These are phyloP conservation scores for Orius insidiosus DNA, from an alignment of 1,140 invertebrate species.

Conservation along the genomic window DNA sequence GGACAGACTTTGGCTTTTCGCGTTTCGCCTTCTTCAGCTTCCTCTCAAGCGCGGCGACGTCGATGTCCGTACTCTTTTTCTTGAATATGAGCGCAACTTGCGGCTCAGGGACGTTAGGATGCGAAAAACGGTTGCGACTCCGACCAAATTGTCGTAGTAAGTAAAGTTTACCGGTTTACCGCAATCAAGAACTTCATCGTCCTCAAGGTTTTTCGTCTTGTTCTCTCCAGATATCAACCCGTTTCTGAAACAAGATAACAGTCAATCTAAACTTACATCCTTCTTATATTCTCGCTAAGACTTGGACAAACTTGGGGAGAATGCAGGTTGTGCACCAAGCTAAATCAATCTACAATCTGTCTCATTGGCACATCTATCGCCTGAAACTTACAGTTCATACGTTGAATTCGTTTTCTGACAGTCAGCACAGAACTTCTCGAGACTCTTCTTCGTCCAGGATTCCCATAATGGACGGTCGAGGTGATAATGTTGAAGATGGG, in stretches of 20 bases:
- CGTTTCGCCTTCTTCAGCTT: constrained; percentile 57
- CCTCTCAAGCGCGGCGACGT: constrained; percentile 54
- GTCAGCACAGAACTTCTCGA: constrained; percentile 35
- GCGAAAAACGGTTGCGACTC: constrained; percentile 53
- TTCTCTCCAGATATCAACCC: constrained; percentile 6
- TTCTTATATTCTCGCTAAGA: no score
- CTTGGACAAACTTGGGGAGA: no score
- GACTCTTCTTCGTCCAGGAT: constrained; percentile 39
- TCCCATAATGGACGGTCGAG: constrained; percentile 40
- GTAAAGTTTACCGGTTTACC: constrained; percentile 76
- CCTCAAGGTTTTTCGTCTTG: constrained; percentile 15
- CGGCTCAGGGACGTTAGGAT: constrained; percentile 46
- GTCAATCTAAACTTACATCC: no score
- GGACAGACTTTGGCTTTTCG: constrained; percentile 71
- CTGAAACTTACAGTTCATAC: constrained; percentile 17
- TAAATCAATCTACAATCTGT: no score
- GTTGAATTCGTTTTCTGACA: constrained; percentile 28
- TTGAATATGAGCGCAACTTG: constrained; percentile 58
- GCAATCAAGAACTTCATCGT: constrained; percentile 51
- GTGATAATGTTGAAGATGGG: constrained; percentile 43
- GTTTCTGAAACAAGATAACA: not conserved
- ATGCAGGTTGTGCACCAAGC: no score
- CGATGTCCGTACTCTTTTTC: constrained; percentile 53
- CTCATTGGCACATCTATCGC: no score
- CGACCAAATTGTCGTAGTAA: constrained; percentile 71